Evolutionary conservation across 2,113 vertebrate genomes (phyloP).

Genomic region (Barnardius zonarius): DNA sequence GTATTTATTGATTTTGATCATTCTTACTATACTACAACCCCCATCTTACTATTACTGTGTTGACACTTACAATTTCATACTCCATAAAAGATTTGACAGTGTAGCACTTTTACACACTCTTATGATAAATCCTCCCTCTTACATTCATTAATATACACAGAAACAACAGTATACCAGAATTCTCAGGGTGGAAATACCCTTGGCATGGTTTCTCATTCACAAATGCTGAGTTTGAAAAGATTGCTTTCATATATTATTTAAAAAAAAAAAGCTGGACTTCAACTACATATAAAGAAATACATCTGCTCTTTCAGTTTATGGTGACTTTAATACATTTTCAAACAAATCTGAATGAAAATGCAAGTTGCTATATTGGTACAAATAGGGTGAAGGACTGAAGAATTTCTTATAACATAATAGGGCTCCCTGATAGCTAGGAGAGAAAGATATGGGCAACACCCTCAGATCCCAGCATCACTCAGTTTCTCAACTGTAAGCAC

Average conservation of each 20-base stretch:
- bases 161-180: not conserved
- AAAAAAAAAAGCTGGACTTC: not conserved
- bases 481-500: not conserved
- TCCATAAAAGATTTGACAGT: constrained; percentile 35
- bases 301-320: not conserved
- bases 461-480: not conserved
- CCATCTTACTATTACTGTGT: not conserved
- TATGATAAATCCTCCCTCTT: constrained; percentile 1
- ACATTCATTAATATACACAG: not conserved
- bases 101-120: constrained; percentile 1
- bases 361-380: not conserved
- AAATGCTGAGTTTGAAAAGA: not conserved
- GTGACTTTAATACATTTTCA: not conserved
- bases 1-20: constrained; percentile 24
- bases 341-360: not conserved
- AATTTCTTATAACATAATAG: not conserved
- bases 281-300: not conserved
- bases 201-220: not conserved
- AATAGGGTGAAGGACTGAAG: not conserved
- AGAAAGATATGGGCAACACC: not conserved
- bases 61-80: constrained; percentile 59
- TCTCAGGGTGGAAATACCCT: not conserved
- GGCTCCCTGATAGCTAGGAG: not conserved
- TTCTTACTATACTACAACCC: not conserved
- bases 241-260: not conserved